A percentile compares a stretch with the other conserved stretches of the same genome.
These are phyloP conservation scores for Hydrocynus forskahlii DNA, from an alignment of 2,797 vertebrate genomes.

Conservation along the genomic window DNA sequence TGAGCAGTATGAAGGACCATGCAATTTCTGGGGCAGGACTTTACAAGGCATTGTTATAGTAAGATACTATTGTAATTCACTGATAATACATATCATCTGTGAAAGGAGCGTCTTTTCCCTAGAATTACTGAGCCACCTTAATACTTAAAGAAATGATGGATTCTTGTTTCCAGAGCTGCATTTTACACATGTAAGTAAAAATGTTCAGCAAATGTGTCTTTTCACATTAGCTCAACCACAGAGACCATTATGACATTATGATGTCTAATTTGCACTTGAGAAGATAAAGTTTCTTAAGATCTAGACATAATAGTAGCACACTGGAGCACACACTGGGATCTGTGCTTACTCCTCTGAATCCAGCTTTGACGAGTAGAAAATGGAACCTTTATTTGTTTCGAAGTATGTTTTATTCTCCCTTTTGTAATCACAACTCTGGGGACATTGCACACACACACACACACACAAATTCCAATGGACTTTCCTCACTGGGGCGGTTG, in stretches of 20 bases:
- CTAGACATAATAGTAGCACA: not conserved
- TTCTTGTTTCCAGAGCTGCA: not conserved
- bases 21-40: constrained; percentile 1
- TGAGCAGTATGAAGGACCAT: not conserved
- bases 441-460: constrained; percentile 33
- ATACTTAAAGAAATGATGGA: not conserved
- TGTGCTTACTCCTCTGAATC: not conserved
- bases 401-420: constrained; percentile 27
- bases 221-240: too few relatives aligned
- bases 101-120: not conserved
- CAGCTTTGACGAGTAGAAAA: not conserved
- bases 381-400: constrained; percentile 4
- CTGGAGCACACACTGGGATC: too few relatives aligned
- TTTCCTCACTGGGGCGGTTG: constrained; percentile 69
- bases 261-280: not conserved
- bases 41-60: constrained; percentile 5
- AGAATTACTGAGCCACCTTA: not conserved
- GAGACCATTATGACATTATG: not conserved
- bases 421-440: constrained; percentile 45
- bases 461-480: constrained; percentile 64
- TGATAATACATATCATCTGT: constrained; percentile 8
- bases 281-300: not conserved
- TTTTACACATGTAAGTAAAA: not conserved
- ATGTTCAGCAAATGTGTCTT: not conserved
- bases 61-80: not conserved